Conservation (phyloP, 2,113 vertebrate species). For the Copsychus sechellarum region DNA sequence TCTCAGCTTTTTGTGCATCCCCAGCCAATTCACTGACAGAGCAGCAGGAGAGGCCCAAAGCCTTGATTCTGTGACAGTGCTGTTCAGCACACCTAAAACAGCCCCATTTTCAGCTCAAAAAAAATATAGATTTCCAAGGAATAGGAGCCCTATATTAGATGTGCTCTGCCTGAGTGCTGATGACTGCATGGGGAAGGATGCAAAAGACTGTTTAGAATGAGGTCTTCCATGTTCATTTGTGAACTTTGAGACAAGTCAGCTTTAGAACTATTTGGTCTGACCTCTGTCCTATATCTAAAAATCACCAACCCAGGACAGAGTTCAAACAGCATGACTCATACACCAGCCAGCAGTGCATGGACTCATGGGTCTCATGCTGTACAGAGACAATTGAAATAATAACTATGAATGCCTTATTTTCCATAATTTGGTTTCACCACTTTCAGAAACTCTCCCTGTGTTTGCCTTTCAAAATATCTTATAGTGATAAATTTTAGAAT, state of each 20-base stretch:
- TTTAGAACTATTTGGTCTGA: neutral
- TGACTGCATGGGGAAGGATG: neutral
- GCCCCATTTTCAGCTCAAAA: neutral
- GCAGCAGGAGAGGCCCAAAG: neutral
- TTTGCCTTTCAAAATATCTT: neutral
- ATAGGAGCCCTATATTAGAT: neutral
- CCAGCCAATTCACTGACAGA: neutral
- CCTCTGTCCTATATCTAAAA: neutral
- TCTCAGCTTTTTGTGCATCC: neutral
- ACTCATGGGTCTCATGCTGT: neutral
- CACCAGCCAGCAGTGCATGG: neutral
- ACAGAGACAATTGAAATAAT: neutral
- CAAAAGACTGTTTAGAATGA: neutral
- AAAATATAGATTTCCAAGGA: neutral
- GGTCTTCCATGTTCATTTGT: neutral
- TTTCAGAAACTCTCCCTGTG: neutral
- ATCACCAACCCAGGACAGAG: neutral
- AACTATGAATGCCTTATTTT: neutral
- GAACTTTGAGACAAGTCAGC: neutral
- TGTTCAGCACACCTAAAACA: neutral
- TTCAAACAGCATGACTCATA: neutral
- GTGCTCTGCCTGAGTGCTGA: neutral
- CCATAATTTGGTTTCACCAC: neutral
- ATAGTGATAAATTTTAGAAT: neutral
- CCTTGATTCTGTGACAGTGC: neutral